Conservation (phyloP, 2,888 invertebrate genomes). For the Lithophane socia region DNA sequence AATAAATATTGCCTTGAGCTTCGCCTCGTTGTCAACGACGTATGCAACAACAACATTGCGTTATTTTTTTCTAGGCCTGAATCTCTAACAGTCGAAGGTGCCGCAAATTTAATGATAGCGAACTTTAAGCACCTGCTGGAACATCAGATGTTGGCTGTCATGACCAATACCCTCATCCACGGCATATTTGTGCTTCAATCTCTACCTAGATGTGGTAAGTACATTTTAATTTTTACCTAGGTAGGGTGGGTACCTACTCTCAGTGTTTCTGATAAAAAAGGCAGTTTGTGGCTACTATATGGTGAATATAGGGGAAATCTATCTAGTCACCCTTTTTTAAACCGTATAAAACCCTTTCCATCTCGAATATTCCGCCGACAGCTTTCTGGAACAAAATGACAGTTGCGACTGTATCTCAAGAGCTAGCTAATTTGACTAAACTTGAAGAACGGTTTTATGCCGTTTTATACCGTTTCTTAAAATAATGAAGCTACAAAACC, state of each 20-base stretch:
- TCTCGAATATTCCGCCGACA: no score
- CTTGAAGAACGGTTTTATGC: no score
- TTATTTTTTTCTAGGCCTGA: conserved; percentile 74
- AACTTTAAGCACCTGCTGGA: conserved; percentile 81
- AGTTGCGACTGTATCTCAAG: no score
- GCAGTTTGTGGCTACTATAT: neutral
- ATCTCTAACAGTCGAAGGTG: conserved; percentile 79
- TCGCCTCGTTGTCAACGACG: neutral
- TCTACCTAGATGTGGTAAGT: conserved; percentile 78
- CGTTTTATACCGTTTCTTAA: no score
- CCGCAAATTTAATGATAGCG: conserved; percentile 77
- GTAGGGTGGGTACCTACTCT: neutral
- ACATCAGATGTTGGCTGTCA: conserved; percentile 77
- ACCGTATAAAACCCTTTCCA: no score
- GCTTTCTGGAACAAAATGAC: no score
- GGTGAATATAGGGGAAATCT: neutral
- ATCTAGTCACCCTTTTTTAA: no score
- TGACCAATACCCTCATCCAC: conserved; percentile 75
- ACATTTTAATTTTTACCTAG: neutral
- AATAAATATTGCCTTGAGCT: neutral
- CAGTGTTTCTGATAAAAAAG: no score
- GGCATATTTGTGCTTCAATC: conserved; percentile 73
- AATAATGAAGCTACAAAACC: no score
- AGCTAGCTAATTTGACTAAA: no score
- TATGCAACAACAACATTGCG: neutral